A percentile compares a stretch with the other conserved stretches of the same genome.
Conservation (phyloP, 2,797 vertebrate genomes). For the Microctenopoma lineatum region DNA sequence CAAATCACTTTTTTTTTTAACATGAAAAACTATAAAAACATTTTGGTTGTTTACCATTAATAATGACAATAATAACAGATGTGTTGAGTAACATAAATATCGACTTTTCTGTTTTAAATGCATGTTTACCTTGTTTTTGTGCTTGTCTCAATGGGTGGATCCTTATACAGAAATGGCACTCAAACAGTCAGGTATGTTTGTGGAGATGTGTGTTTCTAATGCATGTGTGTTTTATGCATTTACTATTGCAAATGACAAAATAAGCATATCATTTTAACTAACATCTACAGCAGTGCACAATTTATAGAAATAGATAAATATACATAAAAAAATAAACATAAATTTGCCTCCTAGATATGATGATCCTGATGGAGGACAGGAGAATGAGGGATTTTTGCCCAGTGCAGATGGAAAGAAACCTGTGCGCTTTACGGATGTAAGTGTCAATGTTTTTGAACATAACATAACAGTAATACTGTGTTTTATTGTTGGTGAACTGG, state of each 20-base stretch:
- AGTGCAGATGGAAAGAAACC: slow-evolving; percentile 86
- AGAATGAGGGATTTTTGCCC: slow-evolving; percentile 91
- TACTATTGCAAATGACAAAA: not conserved
- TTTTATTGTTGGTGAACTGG: not conserved
- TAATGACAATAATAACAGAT: slow-evolving; percentile 1
- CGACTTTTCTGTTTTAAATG: slow-evolving; percentile 68
- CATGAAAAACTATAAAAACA: not conserved
- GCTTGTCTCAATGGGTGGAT: slow-evolving; percentile 68
- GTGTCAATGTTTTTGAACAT: slow-evolving; percentile 50
- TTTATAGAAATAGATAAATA: not conserved
- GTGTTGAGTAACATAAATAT: slow-evolving; percentile 35
- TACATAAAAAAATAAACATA: too few relatives aligned
- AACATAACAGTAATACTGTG: not conserved
- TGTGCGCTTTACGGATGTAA: slow-evolving; percentile 92
- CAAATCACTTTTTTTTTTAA: not conserved
- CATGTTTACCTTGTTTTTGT: slow-evolving; percentile 80
- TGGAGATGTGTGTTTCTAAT: slow-evolving; percentile 10
- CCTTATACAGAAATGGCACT: slow-evolving; percentile 79
- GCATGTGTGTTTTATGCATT: slow-evolving; percentile 3
- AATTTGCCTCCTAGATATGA: slow-evolving; percentile 83
- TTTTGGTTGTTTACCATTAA: not conserved
- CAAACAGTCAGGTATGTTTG: slow-evolving; percentile 79
- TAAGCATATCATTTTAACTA: not conserved
- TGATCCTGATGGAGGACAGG: slow-evolving; percentile 81
- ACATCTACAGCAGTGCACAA: not conserved